These are phyloP conservation scores for Leptopilina myrica DNA, from an alignment of 2,888 invertebrate genomes.

Conservation along the genomic window DNA sequence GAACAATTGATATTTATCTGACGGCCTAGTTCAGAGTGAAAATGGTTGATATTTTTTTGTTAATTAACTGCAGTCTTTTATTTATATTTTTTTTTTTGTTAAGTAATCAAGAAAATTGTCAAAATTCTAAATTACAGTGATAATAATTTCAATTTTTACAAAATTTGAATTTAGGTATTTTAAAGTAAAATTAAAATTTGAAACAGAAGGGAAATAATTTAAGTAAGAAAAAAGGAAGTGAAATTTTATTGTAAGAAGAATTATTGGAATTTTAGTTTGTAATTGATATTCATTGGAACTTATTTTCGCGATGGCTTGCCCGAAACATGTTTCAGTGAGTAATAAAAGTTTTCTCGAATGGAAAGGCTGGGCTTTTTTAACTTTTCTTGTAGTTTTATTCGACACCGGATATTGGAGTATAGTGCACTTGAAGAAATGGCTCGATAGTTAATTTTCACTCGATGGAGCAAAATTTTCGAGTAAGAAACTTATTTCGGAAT, in stretches of 20 bases:
- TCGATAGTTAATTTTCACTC: too few relatives aligned
- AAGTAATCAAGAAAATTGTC: too few relatives aligned
- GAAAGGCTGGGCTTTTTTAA: constrained; percentile 66
- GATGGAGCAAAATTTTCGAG: constrained; percentile 3
- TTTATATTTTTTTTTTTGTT: too few relatives aligned
- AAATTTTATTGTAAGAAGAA: too few relatives aligned
- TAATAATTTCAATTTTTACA: too few relatives aligned
- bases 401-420: constrained; percentile 59
- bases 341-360: constrained; percentile 55
- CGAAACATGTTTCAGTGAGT: constrained; percentile 1
- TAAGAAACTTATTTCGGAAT: background rate
- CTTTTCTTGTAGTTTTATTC: constrained; percentile 59
- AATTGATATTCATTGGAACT: background rate
- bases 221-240: too few relatives aligned
- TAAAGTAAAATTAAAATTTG: too few relatives aligned
- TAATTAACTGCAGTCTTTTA: constrained; percentile 3
- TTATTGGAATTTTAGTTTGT: too few relatives aligned
- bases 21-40: background rate
- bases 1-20: constrained; percentile 21
- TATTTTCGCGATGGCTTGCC: constrained; percentile 57
- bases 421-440: constrained; percentile 53
- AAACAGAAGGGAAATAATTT: too few relatives aligned
- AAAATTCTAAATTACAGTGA: too few relatives aligned
- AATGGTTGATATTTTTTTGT: constrained; percentile 18
- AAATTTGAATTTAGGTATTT: too few relatives aligned